Evolutionary conservation across 2,888 invertebrate genomes (phyloP).

Genomic region (Alcis repandata): DNA sequence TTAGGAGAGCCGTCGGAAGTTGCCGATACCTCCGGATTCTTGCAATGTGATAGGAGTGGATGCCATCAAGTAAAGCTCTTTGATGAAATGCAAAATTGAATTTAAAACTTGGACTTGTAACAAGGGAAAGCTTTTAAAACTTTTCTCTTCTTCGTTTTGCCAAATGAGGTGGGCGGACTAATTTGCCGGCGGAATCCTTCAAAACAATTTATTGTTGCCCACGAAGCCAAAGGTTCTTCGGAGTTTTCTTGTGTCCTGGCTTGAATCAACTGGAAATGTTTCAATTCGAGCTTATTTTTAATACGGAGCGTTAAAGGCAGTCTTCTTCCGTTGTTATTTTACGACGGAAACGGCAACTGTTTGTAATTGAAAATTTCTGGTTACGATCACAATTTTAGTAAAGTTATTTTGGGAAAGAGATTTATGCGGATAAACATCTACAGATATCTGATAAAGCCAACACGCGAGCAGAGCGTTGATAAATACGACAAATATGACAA

Average conservation of each 20-base stretch:
- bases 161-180: conserved; percentile 54
- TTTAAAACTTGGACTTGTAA: conserved; percentile 48
- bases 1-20: conserved; percentile 15
- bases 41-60: conserved; percentile 20
- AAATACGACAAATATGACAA: conserved; percentile 12
- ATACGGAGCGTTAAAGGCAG: conserved; percentile 25
- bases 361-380: conserved; percentile 15
- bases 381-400: conserved; percentile 2
- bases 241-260: conserved; percentile 19
- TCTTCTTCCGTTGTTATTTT: conserved; percentile 22
- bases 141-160: conserved; percentile 58
- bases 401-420: conserved; percentile 28
- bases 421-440: conserved; percentile 24
- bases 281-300: conserved; percentile 20
- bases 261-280: conserved; percentile 29
- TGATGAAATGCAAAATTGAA: conserved; percentile 35
- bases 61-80: conserved; percentile 37
- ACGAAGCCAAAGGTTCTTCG: conserved; percentile 19
- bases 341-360: conserved; percentile 14
- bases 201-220: conserved; percentile 45
- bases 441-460: conserved; percentile 11
- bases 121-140: conserved; percentile 66
- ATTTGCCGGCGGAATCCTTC: conserved; percentile 51
- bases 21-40: conserved; percentile 3
- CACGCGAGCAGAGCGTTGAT: conserved; percentile 17